Evolutionary conservation across 2,797 vertebrate species (phyloP).

Genomic region (Lacerta viridis): DNA sequence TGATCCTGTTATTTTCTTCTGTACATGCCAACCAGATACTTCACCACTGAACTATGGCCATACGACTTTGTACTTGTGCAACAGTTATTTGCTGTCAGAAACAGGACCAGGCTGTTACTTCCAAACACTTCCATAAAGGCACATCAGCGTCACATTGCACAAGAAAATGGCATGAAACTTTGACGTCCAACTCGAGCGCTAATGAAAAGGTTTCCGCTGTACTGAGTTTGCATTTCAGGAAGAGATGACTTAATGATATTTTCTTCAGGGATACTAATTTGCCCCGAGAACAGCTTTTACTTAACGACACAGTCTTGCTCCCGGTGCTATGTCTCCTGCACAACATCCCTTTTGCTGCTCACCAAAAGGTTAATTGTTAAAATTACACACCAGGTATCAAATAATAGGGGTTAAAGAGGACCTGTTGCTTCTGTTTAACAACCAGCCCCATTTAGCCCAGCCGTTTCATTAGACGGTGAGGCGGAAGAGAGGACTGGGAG

Average conservation of each 20-base stretch:
- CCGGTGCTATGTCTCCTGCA: slow-evolving; percentile 48
- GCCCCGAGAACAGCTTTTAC: slow-evolving; percentile 58
- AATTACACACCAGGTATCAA: slow-evolving; percentile 53
- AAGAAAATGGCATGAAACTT: slow-evolving; percentile 13
- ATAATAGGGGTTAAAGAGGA: slow-evolving; percentile 51
- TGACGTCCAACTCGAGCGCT: neutral
- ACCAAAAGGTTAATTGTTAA: slow-evolving; percentile 62
- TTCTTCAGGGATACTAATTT: slow-evolving; percentile 59
- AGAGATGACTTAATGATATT: slow-evolving; percentile 51
- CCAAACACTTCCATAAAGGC: neutral
- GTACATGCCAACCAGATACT: no score
- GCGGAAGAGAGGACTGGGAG: neutral
- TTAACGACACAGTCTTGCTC: slow-evolving; percentile 50
- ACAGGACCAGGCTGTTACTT: neutral
- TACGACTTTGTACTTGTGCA: neutral
- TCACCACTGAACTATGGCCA: no score
- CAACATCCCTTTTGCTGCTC: slow-evolving; percentile 39
- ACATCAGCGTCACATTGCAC: neutral
- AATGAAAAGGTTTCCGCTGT: slow-evolving; percentile 45
- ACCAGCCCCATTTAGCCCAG: slow-evolving; percentile 46
- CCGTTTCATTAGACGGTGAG: slow-evolving; percentile 22
- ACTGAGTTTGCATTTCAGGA: slow-evolving; percentile 13
- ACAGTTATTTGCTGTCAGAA: neutral
- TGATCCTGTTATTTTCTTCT: no score
- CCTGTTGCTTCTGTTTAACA: slow-evolving; percentile 54